Base-by-base conservation (phyloP, 2,888 invertebrate genomes). In the Apoda limacodes region DNA sequence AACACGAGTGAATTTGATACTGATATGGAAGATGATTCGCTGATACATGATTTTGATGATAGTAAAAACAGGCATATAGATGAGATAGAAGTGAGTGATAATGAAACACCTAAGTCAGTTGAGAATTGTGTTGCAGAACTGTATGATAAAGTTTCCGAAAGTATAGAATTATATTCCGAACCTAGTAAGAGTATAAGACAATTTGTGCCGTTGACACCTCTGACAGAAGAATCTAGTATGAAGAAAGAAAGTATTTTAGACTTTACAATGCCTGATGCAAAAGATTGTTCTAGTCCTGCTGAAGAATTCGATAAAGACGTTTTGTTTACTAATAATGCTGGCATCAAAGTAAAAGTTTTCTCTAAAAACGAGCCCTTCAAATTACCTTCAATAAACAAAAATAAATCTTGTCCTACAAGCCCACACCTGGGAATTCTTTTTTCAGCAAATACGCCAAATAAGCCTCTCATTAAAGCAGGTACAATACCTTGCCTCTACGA, bases 21-120 rank as follows among this genome's bases (percentile, higher is more conserved):
- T 2, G 68, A 74, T 34, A 50, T 74, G 2, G 76, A 75, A 30
- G 66, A 64, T 37, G 76, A 76, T 40, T 78, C 76, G 1, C 50
- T 76, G n/a, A 58, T 59, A 43, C 61, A 58, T 43, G 40, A 41
- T 14, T 35, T 21, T 21, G 39, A 44, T 19, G 45, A 49, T 14
- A 28, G 3, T 3, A 42, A 39, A 21, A 30, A 6, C 5, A 30
- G 27, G 3, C 40, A 43, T 15, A 35, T 9, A 19, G 50, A 50
- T 6, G 38, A 38, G 21, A 26, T 29, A n/a, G 43, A 42, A 17
- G 32, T 37, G 6, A 63, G 59, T 31, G 61, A 61, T n/a, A 60
- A 55, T 37, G 55, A 49, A 17, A 45, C 61, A 3, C 55, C 63
- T 2, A 59, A 55, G 33, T 68, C 67, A 4, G 48, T 65, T 3